Evolutionary conservation across 1,140 invertebrate genomes (phyloP), one percentile per base, ranked within the genome.

Genomic region (Eriosoma lanigerum): DNA sequence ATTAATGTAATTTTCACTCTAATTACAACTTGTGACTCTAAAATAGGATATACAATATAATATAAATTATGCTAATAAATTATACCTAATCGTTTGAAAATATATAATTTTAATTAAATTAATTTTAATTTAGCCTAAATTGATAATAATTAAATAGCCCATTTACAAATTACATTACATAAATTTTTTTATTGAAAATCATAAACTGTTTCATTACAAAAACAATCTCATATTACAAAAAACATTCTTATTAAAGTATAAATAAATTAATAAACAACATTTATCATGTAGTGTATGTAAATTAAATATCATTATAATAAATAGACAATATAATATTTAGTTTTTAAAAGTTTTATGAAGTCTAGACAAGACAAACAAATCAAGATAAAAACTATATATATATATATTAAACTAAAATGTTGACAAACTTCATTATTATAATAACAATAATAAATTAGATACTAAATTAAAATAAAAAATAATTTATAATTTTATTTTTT

Each of bases 401-500:
- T 21, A 76, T 21, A 76, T 38, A 29, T 38, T 56, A 8, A 56
- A 60, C 4, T 46, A 26, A 60, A 15, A 60, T 44, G 44, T 58
- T 60, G 10, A n/a, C 13, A 15, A 44, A 46, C 44, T 44, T 38
- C 44, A 58, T 58, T n/a, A 38, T 66, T 76, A 17, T 50, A 12
- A 21, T 60, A 38, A 60, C 58, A 54, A 76, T 58, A 19, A 38
- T 29, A 62, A 75, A 32, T 38, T 76, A 60, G 52, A 58, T 58
- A 60, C 21, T 76, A 60, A 76, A 76, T n/a, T 38, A 56, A 38
- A 73, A 32, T 32, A 56, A 58, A 76, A 76, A 60, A 62, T 26
- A 38, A 38, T 38, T 4, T 12, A 21, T 21, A 15, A 62, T 48
- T 48, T 17, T 21, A 46, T 60, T 38, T 24, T 29, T 78, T 38